A percentile compares a stretch with the other conserved stretches of the same genome.
Conservation (phyloP, 2,797 vertebrate species). For the Smutsia gigantea region DNA sequence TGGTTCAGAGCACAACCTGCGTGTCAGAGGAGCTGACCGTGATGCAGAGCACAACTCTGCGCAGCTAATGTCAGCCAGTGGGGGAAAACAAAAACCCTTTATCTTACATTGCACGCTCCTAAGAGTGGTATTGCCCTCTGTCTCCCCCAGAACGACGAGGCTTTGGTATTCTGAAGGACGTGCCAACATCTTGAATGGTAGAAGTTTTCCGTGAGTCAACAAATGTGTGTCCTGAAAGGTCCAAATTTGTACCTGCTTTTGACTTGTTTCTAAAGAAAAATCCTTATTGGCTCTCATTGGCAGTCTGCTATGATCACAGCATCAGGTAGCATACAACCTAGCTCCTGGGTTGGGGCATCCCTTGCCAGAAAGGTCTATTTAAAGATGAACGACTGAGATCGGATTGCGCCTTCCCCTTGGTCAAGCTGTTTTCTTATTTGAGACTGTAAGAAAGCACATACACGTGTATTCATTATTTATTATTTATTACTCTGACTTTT, state of each 20-base stretch:
- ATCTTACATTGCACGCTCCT: not conserved
- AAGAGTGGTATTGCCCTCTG: not conserved
- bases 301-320: not conserved
- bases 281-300: not conserved
- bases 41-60: not conserved
- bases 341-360: not conserved
- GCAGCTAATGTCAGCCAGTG: not conserved
- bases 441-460: constrained; percentile 82
- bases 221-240: not conserved
- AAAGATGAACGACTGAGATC: constrained; percentile 75
- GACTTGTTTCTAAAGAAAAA: constrained; percentile 43
- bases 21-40: not conserved
- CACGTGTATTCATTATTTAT: not conserved
- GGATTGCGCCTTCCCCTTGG: constrained; percentile 64
- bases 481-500: not conserved
- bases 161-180: not conserved
- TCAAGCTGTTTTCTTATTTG: constrained; percentile 85
- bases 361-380: constrained; percentile 35
- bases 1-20: not conserved
- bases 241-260: not conserved
- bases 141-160: not conserved
- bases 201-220: not conserved
- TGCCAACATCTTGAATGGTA: not conserved
- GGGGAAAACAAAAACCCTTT: not conserved
- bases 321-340: not conserved